Conservation (phyloP, 2,797 vertebrate genomes). For the Schizothorax lantsangensis region DNA sequence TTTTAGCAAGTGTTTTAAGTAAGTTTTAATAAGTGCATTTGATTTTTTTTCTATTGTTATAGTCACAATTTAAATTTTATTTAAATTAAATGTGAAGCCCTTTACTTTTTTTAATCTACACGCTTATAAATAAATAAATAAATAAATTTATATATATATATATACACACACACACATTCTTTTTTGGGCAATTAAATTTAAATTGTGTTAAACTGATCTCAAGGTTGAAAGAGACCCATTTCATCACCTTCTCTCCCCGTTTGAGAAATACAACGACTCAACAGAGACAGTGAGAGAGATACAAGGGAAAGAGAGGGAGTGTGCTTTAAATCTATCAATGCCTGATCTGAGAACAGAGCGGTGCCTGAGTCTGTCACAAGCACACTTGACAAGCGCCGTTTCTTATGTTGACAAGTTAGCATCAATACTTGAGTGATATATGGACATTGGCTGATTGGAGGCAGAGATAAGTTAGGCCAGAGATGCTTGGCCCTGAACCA, state of each 20-base stretch:
- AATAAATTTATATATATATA: no score
- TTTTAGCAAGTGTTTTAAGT: no score
- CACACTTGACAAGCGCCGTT: slow-evolving; percentile 12
- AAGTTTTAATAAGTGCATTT: no score
- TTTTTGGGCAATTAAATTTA: no score
- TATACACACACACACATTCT: no score
- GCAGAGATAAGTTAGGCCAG: slow-evolving; percentile 15
- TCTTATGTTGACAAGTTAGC: slow-evolving; percentile 24
- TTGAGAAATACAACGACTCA: not conserved
- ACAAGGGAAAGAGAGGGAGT: slow-evolving; percentile 3
- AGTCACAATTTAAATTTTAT: no score
- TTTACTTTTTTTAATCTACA: no score
- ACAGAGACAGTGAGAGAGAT: not conserved
- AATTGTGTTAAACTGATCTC: not conserved
- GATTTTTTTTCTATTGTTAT: no score
- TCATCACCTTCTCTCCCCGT: not conserved
- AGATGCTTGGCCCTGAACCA: slow-evolving; percentile 26
- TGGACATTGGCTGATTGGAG: slow-evolving; percentile 9
- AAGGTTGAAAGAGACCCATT: not conserved
- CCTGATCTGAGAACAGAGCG: slow-evolving; percentile 39
- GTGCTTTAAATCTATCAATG: slow-evolving; percentile 21
- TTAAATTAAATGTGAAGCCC: no score
- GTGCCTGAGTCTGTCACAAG: slow-evolving; percentile 18
- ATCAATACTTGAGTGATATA: slow-evolving; percentile 25
- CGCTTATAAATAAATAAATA: no score